Percentiles rank a stretch among this genome's conserved stretches.
Evolutionary conservation across 2,888 invertebrate species (phyloP).

Genomic region (Biston stratarius): DNA sequence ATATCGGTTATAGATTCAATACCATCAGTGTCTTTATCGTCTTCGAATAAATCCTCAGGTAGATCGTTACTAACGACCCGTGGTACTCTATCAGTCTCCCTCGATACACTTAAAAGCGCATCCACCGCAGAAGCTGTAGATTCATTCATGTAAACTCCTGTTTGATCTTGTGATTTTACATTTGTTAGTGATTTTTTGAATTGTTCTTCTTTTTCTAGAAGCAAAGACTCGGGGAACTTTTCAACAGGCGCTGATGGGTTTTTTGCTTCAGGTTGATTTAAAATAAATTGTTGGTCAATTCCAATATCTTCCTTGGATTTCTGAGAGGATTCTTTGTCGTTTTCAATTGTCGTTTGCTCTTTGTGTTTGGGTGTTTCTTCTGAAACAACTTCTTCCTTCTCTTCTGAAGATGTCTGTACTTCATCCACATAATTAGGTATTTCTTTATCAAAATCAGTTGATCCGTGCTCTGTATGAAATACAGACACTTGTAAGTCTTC

Average conservation of each 20-base stretch:
- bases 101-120: conserved; percentile 76
- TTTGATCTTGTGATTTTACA: conserved; percentile 49
- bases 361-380: conserved; percentile 3
- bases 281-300: conserved; percentile 4
- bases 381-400: conserved; percentile 2
- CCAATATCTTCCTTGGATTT: conserved; percentile 22
- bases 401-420: conserved; percentile 5
- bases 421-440: neutral
- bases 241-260: conserved; percentile 33
- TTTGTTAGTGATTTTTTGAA: conserved; percentile 22
- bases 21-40: conserved; percentile 59
- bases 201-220: conserved; percentile 34
- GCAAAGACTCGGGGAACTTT: conserved; percentile 42
- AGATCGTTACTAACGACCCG: conserved; percentile 74
- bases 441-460: conserved; percentile 17
- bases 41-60: conserved; percentile 81
- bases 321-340: neutral
- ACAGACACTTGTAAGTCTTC: conserved; percentile 3
- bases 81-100: conserved; percentile 77
- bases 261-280: conserved; percentile 21
- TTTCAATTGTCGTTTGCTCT: conserved; percentile 8
- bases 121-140: conserved; percentile 81
- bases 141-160: conserved; percentile 70
- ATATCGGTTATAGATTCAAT: conserved; percentile 7
- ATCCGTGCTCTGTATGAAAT: neutral